A percentile compares a stretch with the other conserved stretches of the same genome.
phyloP scores from a whole-genome alignment of 2,888 invertebrate genomes.

The Molanna angustata region DNA sequence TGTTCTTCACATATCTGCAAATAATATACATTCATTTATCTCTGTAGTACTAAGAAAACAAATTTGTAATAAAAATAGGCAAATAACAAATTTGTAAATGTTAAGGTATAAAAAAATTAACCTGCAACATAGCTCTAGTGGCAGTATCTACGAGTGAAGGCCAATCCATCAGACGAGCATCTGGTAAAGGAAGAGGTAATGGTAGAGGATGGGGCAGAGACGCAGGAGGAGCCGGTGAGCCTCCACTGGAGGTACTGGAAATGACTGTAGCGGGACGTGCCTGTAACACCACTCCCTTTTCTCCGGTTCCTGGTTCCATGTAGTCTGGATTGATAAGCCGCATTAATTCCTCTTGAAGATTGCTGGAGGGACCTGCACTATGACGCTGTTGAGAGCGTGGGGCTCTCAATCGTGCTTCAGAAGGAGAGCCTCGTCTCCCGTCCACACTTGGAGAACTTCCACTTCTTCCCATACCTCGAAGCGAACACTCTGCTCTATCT shows the following conservation, averaged over 20 bases:
- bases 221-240: constrained; percentile 39
- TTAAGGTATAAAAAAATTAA: constrained; percentile 34
- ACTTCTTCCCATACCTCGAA: not conserved
- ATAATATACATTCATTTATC: constrained; percentile 4
- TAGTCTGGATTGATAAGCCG: constrained; percentile 81
- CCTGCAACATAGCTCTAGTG: constrained; percentile 67
- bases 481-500: constrained; percentile 13
- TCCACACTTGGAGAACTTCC: constrained; percentile 13
- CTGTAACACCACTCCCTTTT: constrained; percentile 62
- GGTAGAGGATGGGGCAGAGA: constrained; percentile 35
- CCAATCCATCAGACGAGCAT: constrained; percentile 75
- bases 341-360: constrained; percentile 81
- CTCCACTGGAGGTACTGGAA: constrained; percentile 57
- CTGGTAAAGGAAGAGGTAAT: constrained; percentile 56
- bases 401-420: constrained; percentile 44
- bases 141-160: constrained; percentile 77
- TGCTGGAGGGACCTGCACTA: constrained; percentile 44
- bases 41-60: no score
- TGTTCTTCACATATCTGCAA: constrained; percentile 52
- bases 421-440: constrained; percentile 24
- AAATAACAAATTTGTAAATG: not conserved
- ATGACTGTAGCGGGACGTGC: constrained; percentile 66
- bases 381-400: constrained; percentile 34
- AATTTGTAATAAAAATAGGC: not conserved
- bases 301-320: constrained; percentile 41